Percentiles rank a stretch among this genome's conserved stretches.
Evolutionary conservation across 2,888 invertebrate genomes (phyloP).

Genomic region (Gibbula magus): DNA sequence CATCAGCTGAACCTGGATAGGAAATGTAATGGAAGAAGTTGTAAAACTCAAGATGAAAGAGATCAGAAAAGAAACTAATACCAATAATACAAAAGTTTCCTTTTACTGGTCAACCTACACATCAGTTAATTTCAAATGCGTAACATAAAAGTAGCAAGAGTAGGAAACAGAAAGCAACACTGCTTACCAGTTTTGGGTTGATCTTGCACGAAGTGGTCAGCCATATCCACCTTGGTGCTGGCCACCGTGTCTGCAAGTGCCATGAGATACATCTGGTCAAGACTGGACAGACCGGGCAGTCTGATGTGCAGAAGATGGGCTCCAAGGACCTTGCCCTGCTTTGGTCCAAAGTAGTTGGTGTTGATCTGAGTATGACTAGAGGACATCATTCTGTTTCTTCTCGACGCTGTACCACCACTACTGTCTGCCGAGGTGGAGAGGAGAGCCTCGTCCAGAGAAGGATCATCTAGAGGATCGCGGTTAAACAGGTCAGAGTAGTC

Average conservation of each 20-base stretch:
- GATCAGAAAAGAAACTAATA: too few relatives aligned
- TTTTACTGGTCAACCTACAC: too few relatives aligned
- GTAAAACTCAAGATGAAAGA: neutral
- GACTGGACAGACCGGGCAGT: constrained; percentile 87
- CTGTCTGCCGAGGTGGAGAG: constrained; percentile 73
- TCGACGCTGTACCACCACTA: constrained; percentile 79
- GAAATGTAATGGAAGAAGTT: neutral
- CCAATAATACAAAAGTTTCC: too few relatives aligned
- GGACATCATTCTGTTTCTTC: constrained; percentile 25
- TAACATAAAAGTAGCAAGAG: too few relatives aligned
- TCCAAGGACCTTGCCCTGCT: constrained; percentile 64
- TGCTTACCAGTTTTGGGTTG: constrained; percentile 28
- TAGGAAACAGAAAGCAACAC: too few relatives aligned
- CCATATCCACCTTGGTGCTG: constrained; percentile 75
- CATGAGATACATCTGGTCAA: constrained; percentile 99
- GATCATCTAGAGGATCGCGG: constrained; percentile 50
- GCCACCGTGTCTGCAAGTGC: constrained; percentile 97
- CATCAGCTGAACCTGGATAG: constrained; percentile 29
- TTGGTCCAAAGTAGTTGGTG: constrained; percentile 65
- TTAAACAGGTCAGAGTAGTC: constrained; percentile 93
- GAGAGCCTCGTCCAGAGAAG: constrained; percentile 58
- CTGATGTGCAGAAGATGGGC: constrained; percentile 87
- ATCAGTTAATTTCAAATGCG: too few relatives aligned
- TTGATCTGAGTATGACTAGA: constrained; percentile 39
- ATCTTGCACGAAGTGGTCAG: constrained; percentile 47